These are phyloP conservation scores for Leptinotarsa tumamoca DNA, from an alignment of 2,888 invertebrate species.

Conservation along the genomic window DNA sequence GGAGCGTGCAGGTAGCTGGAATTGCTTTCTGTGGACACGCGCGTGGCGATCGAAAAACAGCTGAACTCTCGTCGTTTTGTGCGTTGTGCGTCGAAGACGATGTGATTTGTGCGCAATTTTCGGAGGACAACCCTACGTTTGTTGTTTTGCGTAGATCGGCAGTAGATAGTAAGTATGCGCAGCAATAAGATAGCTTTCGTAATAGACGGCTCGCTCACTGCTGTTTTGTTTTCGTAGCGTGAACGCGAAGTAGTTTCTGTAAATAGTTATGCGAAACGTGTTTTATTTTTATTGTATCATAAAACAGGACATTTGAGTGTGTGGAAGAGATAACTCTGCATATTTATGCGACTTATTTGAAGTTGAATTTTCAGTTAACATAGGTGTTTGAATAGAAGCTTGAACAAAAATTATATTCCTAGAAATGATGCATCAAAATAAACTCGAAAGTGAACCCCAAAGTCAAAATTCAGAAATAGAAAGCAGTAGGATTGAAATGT, in stretches of 20 bases:
- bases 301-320: no score
- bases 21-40: not conserved
- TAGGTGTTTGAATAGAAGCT: no score
- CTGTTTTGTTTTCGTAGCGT: not conserved
- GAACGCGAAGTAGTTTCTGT: not conserved
- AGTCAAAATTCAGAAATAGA: no score
- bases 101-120: slow-evolving; percentile 25
- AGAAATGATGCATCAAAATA: no score
- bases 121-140: not conserved
- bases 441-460: no score
- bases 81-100: slow-evolving; percentile 15
- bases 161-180: not conserved
- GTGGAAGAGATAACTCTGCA: no score
- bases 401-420: no score
- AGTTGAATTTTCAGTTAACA: no score
- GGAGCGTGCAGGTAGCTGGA: not conserved
- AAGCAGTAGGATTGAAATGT: no score
- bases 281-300: no score
- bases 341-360: no score
- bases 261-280: not conserved
- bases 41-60: not conserved
- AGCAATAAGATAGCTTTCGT: not conserved
- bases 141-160: not conserved
- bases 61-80: slow-evolving; percentile 1
- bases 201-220: no score